These are phyloP conservation scores for Coregonus clupeaformis DNA, from an alignment of 2,113 vertebrate genomes.

Conservation along the genomic window DNA sequence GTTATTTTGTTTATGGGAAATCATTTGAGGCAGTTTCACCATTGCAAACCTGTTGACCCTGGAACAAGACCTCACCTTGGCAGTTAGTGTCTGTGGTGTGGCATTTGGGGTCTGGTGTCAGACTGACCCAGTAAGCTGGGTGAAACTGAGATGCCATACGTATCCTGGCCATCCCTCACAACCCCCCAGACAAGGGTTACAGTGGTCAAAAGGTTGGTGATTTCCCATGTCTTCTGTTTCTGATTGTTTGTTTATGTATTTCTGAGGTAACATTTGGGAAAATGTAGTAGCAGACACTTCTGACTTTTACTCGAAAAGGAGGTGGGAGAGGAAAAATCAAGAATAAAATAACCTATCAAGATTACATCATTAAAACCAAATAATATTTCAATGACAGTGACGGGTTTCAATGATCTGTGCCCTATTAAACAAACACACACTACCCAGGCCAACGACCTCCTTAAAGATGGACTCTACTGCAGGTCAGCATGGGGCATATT, in stretches of 20 bases:
- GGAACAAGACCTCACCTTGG: constrained; percentile 2
- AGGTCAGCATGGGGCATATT: no score
- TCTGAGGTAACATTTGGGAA: background rate
- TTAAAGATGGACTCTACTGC: no score
- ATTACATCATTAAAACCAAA: no score
- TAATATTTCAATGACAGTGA: no score
- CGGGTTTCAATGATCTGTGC: background rate
- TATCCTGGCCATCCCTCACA: background rate
- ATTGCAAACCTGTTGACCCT: background rate
- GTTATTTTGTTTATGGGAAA: background rate
- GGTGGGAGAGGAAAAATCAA: no score
- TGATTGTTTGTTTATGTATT: background rate
- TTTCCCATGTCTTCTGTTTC: background rate
- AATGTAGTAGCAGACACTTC: no score
- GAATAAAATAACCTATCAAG: no score
- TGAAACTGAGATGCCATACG: constrained; percentile 1
- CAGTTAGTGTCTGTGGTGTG: background rate
- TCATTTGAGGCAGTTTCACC: background rate
- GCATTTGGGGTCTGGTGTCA: constrained; percentile 12
- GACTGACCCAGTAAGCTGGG: background rate
- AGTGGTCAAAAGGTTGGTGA: background rate
- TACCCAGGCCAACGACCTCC: no score
- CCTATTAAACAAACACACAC: no score
- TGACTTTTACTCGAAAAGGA: no score
- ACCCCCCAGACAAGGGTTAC: background rate